These are phyloP conservation scores for Linyphia triangularis DNA, from an alignment of 2,888 invertebrate species.

Conservation along the genomic window DNA sequence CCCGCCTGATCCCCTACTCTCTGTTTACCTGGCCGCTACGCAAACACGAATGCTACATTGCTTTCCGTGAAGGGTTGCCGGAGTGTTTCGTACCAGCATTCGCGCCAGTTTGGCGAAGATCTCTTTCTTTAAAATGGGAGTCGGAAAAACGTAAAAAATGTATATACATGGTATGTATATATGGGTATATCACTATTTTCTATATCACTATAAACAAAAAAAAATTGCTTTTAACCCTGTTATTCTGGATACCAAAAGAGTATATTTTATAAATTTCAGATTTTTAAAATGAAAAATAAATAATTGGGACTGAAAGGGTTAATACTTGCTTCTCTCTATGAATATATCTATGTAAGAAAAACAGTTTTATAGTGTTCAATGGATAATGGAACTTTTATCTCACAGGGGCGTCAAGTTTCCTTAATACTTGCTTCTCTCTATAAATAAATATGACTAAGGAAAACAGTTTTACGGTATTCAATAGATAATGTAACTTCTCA, in stretches of 20 bases:
- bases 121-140: not conserved
- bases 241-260: not conserved
- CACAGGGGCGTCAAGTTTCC: too few relatives aligned
- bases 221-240: too few relatives aligned
- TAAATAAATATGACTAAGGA: too few relatives aligned
- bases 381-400: not conserved
- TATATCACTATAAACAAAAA: not conserved
- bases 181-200: too few relatives aligned
- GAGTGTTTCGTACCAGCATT: not conserved
- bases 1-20: slow-evolving; percentile 11
- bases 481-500: too few relatives aligned
- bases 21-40: slow-evolving; percentile 30
- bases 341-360: too few relatives aligned
- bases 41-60: slow-evolving; percentile 26
- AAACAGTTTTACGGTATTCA: too few relatives aligned
- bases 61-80: slow-evolving; percentile 20
- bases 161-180: too few relatives aligned
- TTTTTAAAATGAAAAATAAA: too few relatives aligned
- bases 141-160: not conserved
- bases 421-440: too few relatives aligned
- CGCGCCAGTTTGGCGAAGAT: not conserved
- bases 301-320: too few relatives aligned
- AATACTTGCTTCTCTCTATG: not conserved
- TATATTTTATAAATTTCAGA: not conserved
- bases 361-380: too few relatives aligned